A percentile compares a stretch with the other conserved stretches of the same genome.
phyloP scores from a whole-genome alignment of 2,888 invertebrate genomes.

The Lymantria dispar region DNA sequence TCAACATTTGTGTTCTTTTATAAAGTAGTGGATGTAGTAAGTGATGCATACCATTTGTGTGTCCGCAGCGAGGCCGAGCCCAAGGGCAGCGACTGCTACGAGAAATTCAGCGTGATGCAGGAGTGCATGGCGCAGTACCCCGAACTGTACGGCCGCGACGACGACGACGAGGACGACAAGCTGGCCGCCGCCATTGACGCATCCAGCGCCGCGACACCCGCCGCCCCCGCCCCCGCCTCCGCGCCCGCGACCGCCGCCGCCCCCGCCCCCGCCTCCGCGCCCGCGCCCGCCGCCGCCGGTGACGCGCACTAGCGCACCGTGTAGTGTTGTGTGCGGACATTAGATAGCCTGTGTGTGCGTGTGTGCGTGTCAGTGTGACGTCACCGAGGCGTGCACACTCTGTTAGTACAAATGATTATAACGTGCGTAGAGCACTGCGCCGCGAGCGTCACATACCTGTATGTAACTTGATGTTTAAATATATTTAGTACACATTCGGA shows the following conservation, averaged over 20 bases:
- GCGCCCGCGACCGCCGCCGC: background rate
- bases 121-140: slow-evolving; percentile 94
- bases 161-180: slow-evolving; percentile 76
- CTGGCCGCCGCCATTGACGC: slow-evolving; percentile 29
- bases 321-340: background rate
- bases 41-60: background rate
- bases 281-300: background rate
- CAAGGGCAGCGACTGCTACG: slow-evolving; percentile 96
- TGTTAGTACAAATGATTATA: background rate
- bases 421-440: background rate
- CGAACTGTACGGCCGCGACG: slow-evolving; percentile 89
- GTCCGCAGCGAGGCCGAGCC: slow-evolving; percentile 89
- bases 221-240: background rate
- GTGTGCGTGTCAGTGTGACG: background rate
- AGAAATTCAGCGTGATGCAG: slow-evolving; percentile 95
- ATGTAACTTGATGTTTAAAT: background rate
- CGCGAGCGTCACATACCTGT: background rate
- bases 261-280: background rate
- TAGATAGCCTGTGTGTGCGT: background rate
- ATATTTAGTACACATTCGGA: no score
- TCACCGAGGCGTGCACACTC: background rate
- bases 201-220: background rate
- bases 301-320: background rate
- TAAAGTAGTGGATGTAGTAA: no score
- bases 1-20: no score